Percentiles rank a stretch among this genome's conserved stretches.
Conservation (phyloP, 2,797 vertebrate species). For the Diplodus sargus region DNA sequence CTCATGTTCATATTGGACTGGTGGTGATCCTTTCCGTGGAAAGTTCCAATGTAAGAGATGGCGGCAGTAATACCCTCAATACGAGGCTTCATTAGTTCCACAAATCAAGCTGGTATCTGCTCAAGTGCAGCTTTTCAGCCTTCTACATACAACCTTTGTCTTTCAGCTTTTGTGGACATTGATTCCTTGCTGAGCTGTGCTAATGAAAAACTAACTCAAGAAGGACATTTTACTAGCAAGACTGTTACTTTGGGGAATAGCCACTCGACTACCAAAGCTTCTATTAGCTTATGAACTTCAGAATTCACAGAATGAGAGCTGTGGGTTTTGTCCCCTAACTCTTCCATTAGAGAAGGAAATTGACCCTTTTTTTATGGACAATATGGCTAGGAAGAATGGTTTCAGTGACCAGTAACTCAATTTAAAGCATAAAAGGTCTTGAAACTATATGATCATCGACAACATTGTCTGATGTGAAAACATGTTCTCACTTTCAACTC, state of each 20-base stretch:
- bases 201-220: neutral
- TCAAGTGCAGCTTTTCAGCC: no score
- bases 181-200: neutral
- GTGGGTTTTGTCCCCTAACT: neutral
- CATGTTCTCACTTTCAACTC: no score
- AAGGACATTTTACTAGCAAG: neutral
- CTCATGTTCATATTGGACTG: neutral
- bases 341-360: neutral
- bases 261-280: no score
- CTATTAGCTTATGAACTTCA: neutral
- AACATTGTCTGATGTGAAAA: neutral
- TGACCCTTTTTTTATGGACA: neutral
- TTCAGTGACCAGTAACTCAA: neutral
- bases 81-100: neutral
- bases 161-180: neutral
- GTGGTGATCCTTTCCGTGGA: neutral
- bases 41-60: neutral
- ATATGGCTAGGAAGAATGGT: no score
- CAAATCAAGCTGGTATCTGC: no score
- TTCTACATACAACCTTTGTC: neutral
- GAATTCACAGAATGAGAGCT: no score
- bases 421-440: neutral
- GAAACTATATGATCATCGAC: neutral
- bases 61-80: neutral
- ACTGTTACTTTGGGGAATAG: neutral